phyloP scores from a whole-genome alignment of 2,113 vertebrate species.

The Smithornis capensis region DNA sequence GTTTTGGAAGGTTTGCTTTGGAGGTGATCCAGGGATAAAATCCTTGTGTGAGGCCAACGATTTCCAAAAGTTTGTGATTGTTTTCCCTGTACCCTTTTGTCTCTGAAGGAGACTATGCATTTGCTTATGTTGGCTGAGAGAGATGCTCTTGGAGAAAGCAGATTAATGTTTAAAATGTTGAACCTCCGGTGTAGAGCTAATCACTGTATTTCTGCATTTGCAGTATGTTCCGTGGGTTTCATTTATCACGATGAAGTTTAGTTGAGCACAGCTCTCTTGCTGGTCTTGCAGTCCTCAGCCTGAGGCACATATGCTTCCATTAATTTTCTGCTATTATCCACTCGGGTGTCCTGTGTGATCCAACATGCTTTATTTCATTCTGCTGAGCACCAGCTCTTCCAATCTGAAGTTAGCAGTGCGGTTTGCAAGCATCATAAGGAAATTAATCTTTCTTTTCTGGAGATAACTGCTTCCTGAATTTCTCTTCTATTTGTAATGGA shows the following conservation, averaged over 20 bases:
- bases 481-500: constrained; percentile 39
- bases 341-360: constrained; percentile 67
- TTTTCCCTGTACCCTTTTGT: neutral
- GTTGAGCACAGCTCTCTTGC: constrained; percentile 41
- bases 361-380: constrained; percentile 63
- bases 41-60: neutral
- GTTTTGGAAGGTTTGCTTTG: constrained; percentile 4
- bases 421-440: constrained; percentile 52
- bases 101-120: neutral
- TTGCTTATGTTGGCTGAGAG: constrained; percentile 19
- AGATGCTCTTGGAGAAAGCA: constrained; percentile 12
- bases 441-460: constrained; percentile 63
- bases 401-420: constrained; percentile 38
- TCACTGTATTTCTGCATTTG: constrained; percentile 40
- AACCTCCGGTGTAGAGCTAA: constrained; percentile 46
- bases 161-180: neutral
- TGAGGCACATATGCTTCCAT: constrained; percentile 59
- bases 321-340: constrained; percentile 65
- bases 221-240: neutral
- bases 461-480: constrained; percentile 64
- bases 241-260: constrained; percentile 60
- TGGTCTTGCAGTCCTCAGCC: constrained; percentile 58
- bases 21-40: constrained; percentile 10
- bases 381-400: constrained; percentile 43
- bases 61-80: neutral